Base-by-base conservation (phyloP, 1,140 invertebrate genomes). In the Sitodiplosis mosellana region DNA sequence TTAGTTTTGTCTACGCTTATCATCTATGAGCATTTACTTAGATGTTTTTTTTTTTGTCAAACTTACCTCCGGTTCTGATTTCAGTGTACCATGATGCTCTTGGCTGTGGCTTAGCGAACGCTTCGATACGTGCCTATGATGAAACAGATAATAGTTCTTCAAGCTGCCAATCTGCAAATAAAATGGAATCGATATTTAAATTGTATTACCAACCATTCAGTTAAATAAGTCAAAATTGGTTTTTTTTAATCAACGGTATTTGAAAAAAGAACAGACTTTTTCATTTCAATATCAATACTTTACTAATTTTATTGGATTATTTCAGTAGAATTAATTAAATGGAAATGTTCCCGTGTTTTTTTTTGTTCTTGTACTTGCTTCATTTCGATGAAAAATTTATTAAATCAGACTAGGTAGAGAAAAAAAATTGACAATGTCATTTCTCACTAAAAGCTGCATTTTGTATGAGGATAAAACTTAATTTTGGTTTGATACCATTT, bases 121-220 rank as follows among this genome's bases (percentile, higher is more conserved):
- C 61, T 89, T 91, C 53, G 78, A 75, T 22, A 91, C 71, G 47
- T 76, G 74, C 46, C 78, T 74, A 61, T 89, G 84, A 51, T 81
- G 80, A 57, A 90, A 78, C 40, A 91, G 67, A 59, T 84, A 91
- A 68, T 81, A 88, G 52, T 78, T 75, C 56, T 84, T 77, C 49
- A 91, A 65, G 20, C 80, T 76, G 22, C 87, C 87, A 63, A 92
- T 88, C 87, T 90, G 76, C 42, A 80, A 76, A 55, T 62, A 60
- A 57, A 54, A 56, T 43, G 49, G 17, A 53, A 48, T 38, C 14
- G 12, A 38, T 7, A 38, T 38, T n/a, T 7, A 14, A 18, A 37
- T 10, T 12, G 14, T 14, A n/a, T 14, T 6, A 45, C 12, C 3
- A 33, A n/a, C 12, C 22, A 34, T 33, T 45, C 33, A 14, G 44